Evolutionary conservation across 2,113 vertebrate species (phyloP).

Genomic region (Myotis davidii): DNA sequence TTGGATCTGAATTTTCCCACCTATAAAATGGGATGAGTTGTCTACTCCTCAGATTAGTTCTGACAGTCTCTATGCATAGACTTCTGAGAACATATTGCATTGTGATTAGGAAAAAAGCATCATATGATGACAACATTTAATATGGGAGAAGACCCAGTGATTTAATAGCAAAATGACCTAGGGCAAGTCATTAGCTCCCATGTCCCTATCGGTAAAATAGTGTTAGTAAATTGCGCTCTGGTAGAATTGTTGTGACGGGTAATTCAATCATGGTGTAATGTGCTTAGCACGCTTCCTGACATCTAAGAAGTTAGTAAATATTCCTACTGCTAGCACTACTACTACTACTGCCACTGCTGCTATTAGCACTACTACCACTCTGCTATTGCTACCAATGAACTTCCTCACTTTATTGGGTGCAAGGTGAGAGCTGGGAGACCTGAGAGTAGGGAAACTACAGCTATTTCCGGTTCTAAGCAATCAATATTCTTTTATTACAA

Average conservation of each 20-base stretch:
- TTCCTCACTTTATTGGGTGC: neutral
- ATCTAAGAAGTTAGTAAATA: neutral
- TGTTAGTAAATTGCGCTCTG: neutral
- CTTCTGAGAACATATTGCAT: neutral
- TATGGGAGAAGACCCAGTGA: neutral
- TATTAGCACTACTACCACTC: neutral
- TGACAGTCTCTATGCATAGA: neutral
- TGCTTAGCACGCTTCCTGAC: neutral
- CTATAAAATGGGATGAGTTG: neutral
- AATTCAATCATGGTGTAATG: neutral
- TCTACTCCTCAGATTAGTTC: neutral
- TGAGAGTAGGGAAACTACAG: neutral
- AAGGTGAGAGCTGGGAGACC: neutral
- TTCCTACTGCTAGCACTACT: neutral
- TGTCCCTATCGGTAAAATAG: neutral
- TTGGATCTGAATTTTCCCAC: neutral
- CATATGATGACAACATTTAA: neutral
- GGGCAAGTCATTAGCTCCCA: neutral
- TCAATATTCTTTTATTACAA: constrained; percentile 45
- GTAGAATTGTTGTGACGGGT: neutral
- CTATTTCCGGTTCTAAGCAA: neutral
- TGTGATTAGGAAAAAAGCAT: neutral
- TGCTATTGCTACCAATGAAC: neutral
- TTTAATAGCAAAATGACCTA: neutral
- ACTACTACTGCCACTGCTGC: fast-evolving